Base-by-base conservation (phyloP, 2,888 invertebrate genomes). In the Andrena praecox region DNA sequence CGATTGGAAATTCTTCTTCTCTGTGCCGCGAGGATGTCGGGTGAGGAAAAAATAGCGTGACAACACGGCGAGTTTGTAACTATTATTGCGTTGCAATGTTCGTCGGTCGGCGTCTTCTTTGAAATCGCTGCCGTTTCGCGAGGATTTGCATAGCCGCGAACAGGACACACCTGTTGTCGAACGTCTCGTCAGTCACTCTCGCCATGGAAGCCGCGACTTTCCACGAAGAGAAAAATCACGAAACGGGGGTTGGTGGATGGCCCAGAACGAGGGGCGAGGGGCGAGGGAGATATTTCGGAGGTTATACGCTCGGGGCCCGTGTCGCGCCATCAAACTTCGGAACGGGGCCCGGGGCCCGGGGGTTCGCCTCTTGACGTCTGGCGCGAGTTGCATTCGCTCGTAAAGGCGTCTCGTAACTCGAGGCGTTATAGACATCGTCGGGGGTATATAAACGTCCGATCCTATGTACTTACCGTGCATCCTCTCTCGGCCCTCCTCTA, bases 401-500 rank as follows among this genome's bases (percentile, higher is more conserved):
- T 94, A 93, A 94, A 94, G 91, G 93, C 93, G 93, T 94, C 93
- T 93, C 93, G 93, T 94, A 94, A 93, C 93, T 93, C 92, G 91
- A 92, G 91, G 92, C 91, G 92, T 93, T 94, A 93, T 93, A 93
- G 93, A 93, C 93, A 93, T 93, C 93, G 92, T 91, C 90, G 90
- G 91, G 88, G 93, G 93, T 93, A 93, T 93, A 93, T 93, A 93
- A 93, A 93, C 93, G 93, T 93, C 93, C 93, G 92, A 92, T 93
- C 93, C 93, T 91, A 93, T 93, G 93, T 93, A 92, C 92, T 93
- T 93, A 93, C 91, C 90, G 89, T 86, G 85, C 71, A 70, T 87
- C 72, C 70, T 62, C 78, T 70, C 66, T 48, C 59, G 29, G 10
- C 35, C 63, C 35, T 31, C 29, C 29, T 59, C 4, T 29, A 16